phyloP scores from a whole-genome alignment of 2,797 vertebrate species.

The Myotis pilosus region DNA sequence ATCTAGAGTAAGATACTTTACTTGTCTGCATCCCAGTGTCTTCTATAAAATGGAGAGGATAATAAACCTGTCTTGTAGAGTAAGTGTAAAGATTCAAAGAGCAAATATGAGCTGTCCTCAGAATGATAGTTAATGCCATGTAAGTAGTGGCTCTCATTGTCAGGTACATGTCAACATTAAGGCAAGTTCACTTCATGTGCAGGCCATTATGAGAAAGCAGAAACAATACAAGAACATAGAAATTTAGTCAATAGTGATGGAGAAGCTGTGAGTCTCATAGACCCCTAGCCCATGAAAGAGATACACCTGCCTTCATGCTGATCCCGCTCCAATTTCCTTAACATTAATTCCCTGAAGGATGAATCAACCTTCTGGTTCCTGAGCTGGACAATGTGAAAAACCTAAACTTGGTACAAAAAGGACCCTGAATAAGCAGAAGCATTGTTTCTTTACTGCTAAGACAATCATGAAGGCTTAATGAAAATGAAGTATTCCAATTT shows the following conservation, averaged over 20 bases:
- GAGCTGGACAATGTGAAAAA: background rate
- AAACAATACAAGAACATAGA: background rate
- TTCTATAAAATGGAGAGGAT: background rate
- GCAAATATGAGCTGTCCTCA: background rate
- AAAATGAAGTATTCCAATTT: background rate
- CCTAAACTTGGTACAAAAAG: background rate
- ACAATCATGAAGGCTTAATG: background rate
- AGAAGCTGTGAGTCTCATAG: background rate
- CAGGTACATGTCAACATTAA: background rate
- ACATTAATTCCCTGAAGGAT: background rate
- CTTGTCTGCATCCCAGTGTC: background rate
- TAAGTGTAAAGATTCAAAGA: background rate
- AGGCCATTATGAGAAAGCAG: background rate
- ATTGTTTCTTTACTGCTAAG: background rate
- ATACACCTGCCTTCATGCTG: background rate
- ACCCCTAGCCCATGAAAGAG: background rate
- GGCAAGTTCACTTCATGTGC: background rate
- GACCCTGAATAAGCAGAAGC: background rate
- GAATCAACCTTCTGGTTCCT: background rate
- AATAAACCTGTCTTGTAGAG: background rate
- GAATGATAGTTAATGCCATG: background rate
- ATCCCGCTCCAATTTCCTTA: background rate
- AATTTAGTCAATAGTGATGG: background rate
- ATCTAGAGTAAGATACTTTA: background rate
- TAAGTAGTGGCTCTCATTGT: background rate